phyloP scores from a whole-genome alignment of 2,888 invertebrate genomes.

The Tipula confusa region DNA sequence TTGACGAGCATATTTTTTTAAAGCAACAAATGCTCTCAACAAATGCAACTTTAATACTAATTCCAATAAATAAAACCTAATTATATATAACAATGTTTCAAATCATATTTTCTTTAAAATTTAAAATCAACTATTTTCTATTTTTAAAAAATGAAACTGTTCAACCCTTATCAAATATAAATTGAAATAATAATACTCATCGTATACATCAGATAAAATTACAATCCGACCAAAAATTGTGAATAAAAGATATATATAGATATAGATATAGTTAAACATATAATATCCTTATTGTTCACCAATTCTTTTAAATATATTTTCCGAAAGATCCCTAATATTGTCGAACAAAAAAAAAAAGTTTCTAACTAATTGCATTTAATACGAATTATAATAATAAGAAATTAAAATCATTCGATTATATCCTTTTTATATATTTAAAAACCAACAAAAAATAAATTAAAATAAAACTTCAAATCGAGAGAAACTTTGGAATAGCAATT shows the following conservation, averaged over 20 bases:
- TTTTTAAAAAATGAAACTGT: not conserved
- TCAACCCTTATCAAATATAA: constrained; percentile 20
- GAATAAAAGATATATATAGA: not conserved
- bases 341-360: not conserved
- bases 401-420: not conserved
- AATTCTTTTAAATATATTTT: not conserved
- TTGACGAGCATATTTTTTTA: not conserved
- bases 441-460: no score
- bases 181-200: constrained; percentile 6
- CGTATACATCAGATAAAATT: constrained; percentile 4
- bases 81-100: not conserved
- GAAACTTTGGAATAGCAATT: not conserved
- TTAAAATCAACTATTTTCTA: not conserved
- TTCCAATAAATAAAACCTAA: not conserved
- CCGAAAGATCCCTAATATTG: not conserved
- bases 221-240: not conserved
- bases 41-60: not conserved
- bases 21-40: not conserved
- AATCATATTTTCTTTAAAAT: not conserved
- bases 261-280: no score
- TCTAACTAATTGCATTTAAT: not conserved
- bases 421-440: not conserved
- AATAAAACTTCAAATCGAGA: not conserved
- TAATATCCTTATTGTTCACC: not conserved
- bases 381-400: not conserved